Percentiles rank a stretch among this genome's conserved stretches.
phyloP scores from a whole-genome alignment of 2,797 vertebrate species.

The Leuciscus waleckii region DNA sequence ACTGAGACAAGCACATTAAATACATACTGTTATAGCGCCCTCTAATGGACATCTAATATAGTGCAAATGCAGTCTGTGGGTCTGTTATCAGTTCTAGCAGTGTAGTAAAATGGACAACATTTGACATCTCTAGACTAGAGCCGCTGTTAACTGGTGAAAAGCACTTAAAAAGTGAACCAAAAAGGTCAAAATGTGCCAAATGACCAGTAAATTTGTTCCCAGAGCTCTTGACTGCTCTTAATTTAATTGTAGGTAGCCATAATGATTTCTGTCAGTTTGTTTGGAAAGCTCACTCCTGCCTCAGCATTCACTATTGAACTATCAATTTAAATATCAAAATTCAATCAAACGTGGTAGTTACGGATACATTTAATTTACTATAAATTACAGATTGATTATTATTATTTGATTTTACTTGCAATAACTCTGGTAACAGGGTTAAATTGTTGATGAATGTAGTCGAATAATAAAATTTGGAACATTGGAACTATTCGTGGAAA shows the following conservation, averaged over 20 bases:
- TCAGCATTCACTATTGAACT: neutral
- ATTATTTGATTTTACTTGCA: neutral
- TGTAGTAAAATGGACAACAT: neutral
- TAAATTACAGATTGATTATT: neutral
- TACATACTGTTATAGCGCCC: neutral
- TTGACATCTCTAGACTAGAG: neutral
- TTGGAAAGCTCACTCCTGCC: neutral
- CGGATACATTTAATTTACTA: neutral
- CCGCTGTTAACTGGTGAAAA: neutral
- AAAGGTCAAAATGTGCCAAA: neutral
- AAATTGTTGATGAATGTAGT: neutral
- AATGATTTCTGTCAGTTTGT: neutral
- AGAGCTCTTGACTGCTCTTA: neutral
- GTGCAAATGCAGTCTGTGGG: too few species aligned
- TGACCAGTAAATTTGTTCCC: neutral
- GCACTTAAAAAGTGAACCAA: neutral
- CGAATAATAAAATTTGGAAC: neutral
- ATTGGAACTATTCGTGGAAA: neutral
- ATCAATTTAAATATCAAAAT: neutral
- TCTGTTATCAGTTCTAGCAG: neutral
- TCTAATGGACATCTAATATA: slow-evolving; percentile 39
- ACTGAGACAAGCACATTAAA: neutral
- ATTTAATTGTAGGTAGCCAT: neutral
- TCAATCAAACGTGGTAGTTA: neutral
- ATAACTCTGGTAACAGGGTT: neutral